phyloP scores from a whole-genome alignment of 2,888 invertebrate species.

The Palloptera scutellata region DNA sequence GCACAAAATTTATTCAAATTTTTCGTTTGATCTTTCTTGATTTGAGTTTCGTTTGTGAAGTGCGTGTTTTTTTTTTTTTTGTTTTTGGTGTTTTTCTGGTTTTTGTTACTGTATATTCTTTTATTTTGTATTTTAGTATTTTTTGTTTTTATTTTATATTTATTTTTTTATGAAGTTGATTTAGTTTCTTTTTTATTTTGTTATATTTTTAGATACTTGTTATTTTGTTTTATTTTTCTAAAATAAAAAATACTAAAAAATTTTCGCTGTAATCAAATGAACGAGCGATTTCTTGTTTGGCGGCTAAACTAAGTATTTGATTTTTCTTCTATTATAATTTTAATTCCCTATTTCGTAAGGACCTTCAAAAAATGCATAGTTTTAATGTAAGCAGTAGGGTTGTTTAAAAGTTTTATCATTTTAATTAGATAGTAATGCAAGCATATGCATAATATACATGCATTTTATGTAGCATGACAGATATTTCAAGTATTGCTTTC shows the following conservation, averaged over 20 bases:
- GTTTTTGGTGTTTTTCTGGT: conserved; percentile 36
- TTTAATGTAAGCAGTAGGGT: too few species aligned
- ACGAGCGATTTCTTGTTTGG: conserved; percentile 51
- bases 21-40: conserved; percentile 38
- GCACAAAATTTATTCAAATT: conserved; percentile 35
- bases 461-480: too few species aligned
- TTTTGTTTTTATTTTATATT: conserved; percentile 40
- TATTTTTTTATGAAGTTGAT: conserved; percentile 21
- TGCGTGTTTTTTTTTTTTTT: conserved; percentile 28
- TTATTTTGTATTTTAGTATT: conserved; percentile 37
- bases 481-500: too few species aligned
- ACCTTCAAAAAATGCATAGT: too few species aligned
- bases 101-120: conserved; percentile 34
- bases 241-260: conserved; percentile 29
- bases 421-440: too few species aligned
- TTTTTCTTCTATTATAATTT: too few species aligned
- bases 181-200: conserved; percentile 28
- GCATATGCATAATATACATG: too few species aligned
- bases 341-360: too few species aligned
- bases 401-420: too few species aligned
- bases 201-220: conserved; percentile 40
- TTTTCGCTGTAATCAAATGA: conserved; percentile 51
- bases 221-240: conserved; percentile 31
- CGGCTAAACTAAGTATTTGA: conserved; percentile 5
- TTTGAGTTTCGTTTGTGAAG: conserved; percentile 29